These are phyloP conservation scores for Conops quadrifasciatus DNA, from an alignment of 2,888 invertebrate species.

Conservation along the genomic window DNA sequence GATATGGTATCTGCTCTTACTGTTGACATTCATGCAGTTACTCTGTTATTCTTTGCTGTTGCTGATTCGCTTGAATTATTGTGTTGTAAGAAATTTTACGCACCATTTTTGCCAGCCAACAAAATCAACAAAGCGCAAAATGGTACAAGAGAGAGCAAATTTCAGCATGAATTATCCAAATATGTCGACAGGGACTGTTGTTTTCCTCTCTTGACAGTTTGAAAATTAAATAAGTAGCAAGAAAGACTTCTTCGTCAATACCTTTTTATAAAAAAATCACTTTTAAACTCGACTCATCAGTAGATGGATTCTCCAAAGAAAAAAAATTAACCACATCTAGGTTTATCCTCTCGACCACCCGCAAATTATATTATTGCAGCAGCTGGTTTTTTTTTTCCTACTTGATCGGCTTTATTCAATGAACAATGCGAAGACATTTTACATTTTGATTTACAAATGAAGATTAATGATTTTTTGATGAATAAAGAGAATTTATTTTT, in stretches of 20 bases:
- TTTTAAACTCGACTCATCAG: no score
- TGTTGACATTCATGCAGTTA: background rate
- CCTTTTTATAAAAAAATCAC: no score
- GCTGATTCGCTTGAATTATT: conserved; percentile 27
- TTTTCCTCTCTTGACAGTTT: no score
- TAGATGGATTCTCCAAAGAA: background rate
- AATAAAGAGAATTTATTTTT: background rate
- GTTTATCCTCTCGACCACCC: background rate
- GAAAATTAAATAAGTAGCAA: background rate
- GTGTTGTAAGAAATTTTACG: conserved; percentile 38
- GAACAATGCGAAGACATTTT: no score
- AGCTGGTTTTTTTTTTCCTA: no score
- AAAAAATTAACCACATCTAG: background rate
- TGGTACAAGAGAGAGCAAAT: background rate
- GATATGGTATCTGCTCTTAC: background rate
- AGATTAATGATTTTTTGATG: conserved; percentile 8
- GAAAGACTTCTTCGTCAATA: no score
- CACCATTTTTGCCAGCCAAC: conserved; percentile 32
- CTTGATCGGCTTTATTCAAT: background rate
- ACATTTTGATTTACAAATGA: conserved; percentile 11
- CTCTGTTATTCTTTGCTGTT: background rate
- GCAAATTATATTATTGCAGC: background rate
- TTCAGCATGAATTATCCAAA: background rate
- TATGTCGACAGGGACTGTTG: background rate
- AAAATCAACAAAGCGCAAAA: background rate